phyloP scores from a whole-genome alignment of 1,140 invertebrate genomes.

The Hylyphantes graminicola region DNA sequence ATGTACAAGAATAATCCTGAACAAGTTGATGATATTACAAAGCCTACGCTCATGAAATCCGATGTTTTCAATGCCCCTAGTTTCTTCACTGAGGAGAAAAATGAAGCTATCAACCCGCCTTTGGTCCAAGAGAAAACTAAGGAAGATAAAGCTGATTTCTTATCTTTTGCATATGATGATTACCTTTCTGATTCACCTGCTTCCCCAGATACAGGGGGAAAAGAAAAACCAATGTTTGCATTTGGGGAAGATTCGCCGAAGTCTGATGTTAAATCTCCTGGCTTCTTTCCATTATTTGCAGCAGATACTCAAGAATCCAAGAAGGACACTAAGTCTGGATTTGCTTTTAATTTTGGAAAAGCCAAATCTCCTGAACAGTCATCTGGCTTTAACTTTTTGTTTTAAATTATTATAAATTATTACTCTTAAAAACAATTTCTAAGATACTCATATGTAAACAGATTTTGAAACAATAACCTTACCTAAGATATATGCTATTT shows the following conservation, averaged over 20 bases:
- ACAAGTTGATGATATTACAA: not conserved
- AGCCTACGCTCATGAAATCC: not conserved
- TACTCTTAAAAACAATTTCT: too few species aligned
- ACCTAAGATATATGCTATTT: too few species aligned
- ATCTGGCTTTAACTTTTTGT: slow-evolving; percentile 18
- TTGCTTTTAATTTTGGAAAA: slow-evolving; percentile 35
- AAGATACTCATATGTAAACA: too few species aligned
- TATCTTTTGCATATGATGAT: slow-evolving; percentile 26
- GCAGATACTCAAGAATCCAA: slow-evolving; percentile 5
- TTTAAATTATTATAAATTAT: not conserved
- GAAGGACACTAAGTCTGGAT: slow-evolving; percentile 8
- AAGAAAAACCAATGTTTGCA: slow-evolving; percentile 41
- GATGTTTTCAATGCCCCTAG: not conserved
- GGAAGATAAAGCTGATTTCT: slow-evolving; percentile 4
- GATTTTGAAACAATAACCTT: too few species aligned
- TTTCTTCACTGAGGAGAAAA: not conserved
- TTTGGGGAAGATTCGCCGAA: not conserved
- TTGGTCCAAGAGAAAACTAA: not conserved
- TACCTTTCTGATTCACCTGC: slow-evolving; percentile 26
- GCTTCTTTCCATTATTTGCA: slow-evolving; percentile 18
- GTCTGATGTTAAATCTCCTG: not conserved
- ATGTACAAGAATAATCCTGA: slow-evolving; percentile 11
- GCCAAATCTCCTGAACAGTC: not conserved
- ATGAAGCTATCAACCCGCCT: not conserved
- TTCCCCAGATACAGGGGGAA: not conserved